These are phyloP conservation scores for Sclerurus mexicanus DNA, from an alignment of 2,113 vertebrate species.

Conservation along the genomic window DNA sequence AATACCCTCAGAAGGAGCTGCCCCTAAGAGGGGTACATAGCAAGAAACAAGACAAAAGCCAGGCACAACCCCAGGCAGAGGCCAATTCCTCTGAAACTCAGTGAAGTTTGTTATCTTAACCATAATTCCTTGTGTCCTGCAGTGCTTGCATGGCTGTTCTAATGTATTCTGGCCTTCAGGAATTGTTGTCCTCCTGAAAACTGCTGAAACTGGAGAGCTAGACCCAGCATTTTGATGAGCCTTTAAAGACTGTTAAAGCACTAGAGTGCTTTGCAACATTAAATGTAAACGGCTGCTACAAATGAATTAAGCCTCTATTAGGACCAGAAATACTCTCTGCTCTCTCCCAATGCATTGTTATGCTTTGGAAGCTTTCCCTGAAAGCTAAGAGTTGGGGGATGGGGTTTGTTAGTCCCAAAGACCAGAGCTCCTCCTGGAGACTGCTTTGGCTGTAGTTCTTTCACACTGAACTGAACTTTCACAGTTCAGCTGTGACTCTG, in stretches of 20 bases:
- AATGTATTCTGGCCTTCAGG: background rate
- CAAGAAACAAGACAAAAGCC: background rate
- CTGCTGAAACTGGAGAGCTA: background rate
- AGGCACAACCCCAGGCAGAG: background rate
- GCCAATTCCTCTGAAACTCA: background rate
- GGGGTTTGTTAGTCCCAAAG: background rate
- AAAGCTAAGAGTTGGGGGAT: background rate
- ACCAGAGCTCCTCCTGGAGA: slow-evolving; percentile 7
- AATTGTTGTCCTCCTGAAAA: background rate
- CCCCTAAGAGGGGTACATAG: background rate
- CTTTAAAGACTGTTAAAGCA: background rate
- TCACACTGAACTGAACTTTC: background rate
- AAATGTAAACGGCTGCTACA: background rate
- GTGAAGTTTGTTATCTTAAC: background rate
- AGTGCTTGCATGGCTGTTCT: background rate
- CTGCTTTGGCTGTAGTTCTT: background rate
- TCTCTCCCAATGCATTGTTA: background rate
- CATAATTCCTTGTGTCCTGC: background rate
- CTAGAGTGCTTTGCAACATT: background rate
- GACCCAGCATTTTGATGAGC: background rate
- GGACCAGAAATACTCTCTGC: background rate
- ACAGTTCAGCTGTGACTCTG: background rate
- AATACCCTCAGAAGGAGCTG: background rate
- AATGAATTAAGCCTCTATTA: background rate
- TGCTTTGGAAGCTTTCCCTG: slow-evolving; percentile 1